phyloP scores from a whole-genome alignment of 2,113 vertebrate species.

The Martes martes region DNA sequence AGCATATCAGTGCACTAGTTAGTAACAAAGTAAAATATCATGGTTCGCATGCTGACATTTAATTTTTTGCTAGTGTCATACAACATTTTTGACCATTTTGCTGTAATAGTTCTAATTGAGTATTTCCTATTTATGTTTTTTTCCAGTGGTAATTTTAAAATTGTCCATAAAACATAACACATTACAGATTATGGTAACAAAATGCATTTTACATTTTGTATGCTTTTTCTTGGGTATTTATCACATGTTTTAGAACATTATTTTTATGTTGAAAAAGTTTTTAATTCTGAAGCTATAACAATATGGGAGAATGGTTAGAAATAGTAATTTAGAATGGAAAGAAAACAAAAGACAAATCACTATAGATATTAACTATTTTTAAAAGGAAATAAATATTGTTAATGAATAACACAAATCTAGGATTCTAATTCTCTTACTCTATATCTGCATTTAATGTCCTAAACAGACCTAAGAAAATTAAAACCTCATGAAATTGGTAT shows the following conservation, averaged over 20 bases:
- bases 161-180: conserved; percentile 19
- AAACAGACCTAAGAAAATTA: neutral
- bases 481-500: neutral
- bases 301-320: neutral
- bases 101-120: conserved; percentile 24
- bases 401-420: neutral
- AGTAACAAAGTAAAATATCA: conserved; percentile 78
- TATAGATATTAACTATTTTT: neutral
- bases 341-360: neutral
- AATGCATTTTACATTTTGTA: conserved; percentile 45
- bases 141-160: conserved; percentile 45
- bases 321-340: conserved; percentile 39
- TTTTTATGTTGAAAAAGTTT: conserved; percentile 20
- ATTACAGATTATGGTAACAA: conserved; percentile 33
- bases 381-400: conserved; percentile 28
- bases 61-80: conserved; percentile 66
- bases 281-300: neutral
- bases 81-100: neutral
- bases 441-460: conserved; percentile 4
- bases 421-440: neutral
- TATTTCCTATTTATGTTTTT: conserved; percentile 29
- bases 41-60: conserved; percentile 71
- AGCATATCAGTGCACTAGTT: conserved; percentile 77
- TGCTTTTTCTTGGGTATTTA: neutral
- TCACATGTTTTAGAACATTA: conserved; percentile 15